Base-by-base conservation (phyloP, 2,888 invertebrate species). In the Caenorhabditis zanzibari region DNA sequence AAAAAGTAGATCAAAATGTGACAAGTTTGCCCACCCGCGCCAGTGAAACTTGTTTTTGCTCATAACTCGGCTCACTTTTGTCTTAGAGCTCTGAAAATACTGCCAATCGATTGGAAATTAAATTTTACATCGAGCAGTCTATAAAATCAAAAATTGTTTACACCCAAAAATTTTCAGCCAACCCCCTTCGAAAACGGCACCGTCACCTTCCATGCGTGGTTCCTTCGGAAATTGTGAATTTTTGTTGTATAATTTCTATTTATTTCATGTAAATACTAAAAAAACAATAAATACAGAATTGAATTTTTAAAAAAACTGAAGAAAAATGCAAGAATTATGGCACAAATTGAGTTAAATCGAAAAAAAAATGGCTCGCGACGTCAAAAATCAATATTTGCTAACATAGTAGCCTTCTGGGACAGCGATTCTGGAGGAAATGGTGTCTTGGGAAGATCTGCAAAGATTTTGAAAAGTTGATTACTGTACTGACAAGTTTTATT, bases 281-380 rank as follows among this genome's bases (percentile, higher is more conserved):
- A 32, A 26, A n/a, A n/a, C n/a, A 12, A 41, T 26, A 28, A 16
- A 35, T 38, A 14, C 4, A 32, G 32, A n/a, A n/a, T n/a, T n/a
- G n/a, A n/a, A n/a, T n/a, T n/a, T n/a, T n/a, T n/a, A 35, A 76
- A 59, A 56, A 44, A 75, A 68, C 38, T 16, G n/a, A 14, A 24
- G n/a, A n/a, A 24, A 58, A 66, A 66, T 77, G 77, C 82, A 82
- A 82, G 73, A 82, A 79, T 77, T 49, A 75, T 81, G 81, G 81
- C 81, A 81, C 81, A 19, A 28, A 3, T 52, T 5, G 44, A 14
- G 49, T 9, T 12, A 41, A 44, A 22, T 22, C 7, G 32, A 47
- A 59, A 38, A 49, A n/a, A 32, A 38, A 47, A 47, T 9, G 12
- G n/a, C n/a, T 6, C 19, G 28, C 22, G 24, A 61, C n/a, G n/a